Base-by-base conservation (phyloP, 2,888 invertebrate genomes). In the Autographa pulchrina region DNA sequence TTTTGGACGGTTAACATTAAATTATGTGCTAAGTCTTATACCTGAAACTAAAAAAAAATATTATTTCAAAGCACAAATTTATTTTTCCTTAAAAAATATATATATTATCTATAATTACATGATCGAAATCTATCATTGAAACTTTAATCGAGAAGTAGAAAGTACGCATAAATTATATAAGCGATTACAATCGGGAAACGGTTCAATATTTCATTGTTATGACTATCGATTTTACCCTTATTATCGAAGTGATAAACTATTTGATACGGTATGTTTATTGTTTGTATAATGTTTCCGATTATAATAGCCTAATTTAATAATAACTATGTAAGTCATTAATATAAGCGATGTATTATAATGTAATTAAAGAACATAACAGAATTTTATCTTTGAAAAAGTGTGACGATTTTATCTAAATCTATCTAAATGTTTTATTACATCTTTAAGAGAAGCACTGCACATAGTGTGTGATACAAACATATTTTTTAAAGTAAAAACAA, bases 171-270 rank as follows among this genome's bases (percentile, higher is more conserved):
- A 83, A 88, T 87, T 86, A 80, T 80, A 86, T 80, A 79, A 82
- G 75, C 80, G 80, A 88, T 88, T 86, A 84, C 84, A 78, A 78
- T 78, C 83, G 71, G 79, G 74, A 80, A 85, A 79, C 75, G 63
- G 74, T 75, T 82, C 82, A 80, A 87, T 86, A 86, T 83, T 84
- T 87, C 84, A 89, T 81, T 78, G 77, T 83, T 76, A 84, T 70
- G 78, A 80, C 79, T 84, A 86, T 87, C 79, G 85, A 83, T 83
- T 82, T 78, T 73, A 78, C 83, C 80, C 83, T 85, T 81, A 84
- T 85, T 82, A 83, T 70, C 67, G 63, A 62, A 74, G 68, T 72
- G 60, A 68, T 76, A 63, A 74, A 72, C 75, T 78, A 64, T 78
- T 65, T 65, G 48, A 43, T 79, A 72, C 54, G n/a, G 31, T 25